Evolutionary conservation across 2,797 vertebrate species (phyloP), one percentile per base, ranked within the genome.

Genomic region (Peromyscus attwateri): DNA sequence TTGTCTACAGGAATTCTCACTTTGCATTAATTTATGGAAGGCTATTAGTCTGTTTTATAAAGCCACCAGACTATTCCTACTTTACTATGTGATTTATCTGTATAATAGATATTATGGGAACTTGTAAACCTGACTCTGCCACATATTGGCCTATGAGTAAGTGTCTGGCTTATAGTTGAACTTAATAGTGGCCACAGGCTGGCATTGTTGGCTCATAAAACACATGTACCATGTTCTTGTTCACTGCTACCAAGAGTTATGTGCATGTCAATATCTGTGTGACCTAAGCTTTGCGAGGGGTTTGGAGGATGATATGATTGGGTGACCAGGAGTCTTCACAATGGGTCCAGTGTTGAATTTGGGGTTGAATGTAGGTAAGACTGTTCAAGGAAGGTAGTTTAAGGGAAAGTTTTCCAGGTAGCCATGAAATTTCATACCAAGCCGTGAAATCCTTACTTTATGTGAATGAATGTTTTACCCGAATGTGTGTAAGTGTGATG

Each of bases 51-150:
- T 6, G 52, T 93, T 91, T 82, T 79, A 88, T 25, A 88, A 40
- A 87, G 31, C 68, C 0, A 27, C 2, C 19, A 71, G 52, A 89
- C 71, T 92, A n/a, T 96, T 97, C 64, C 71, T 89, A 46, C 31
- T 66, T 94, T 27, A 62, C 66, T 73, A 79, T 82, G 57, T 85
- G n/a, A 27, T 73, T 2, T 95, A 88, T 85, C 31, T 70, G 40
- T 95, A 60, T 83, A 84, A 94, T 83, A 93, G 75, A 84, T 91
- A 76, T 40, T 83, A n/a, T 92, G 62, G 88, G 92, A 93, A 96
- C 84, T 55, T 87, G 75, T 80, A 70, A 91, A 40, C 23, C 55
- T 79, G 52, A 79, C 52, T 73, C 21, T 91, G 29, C 60, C 76
- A 88, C 64, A 19, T 76, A 11, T 31, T 80, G 89, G 71, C 71